Percentiles rank a stretch among this genome's conserved stretches.
phyloP scores from a whole-genome alignment of 2,888 invertebrate species.

The Alviniconcha strummeri region DNA sequence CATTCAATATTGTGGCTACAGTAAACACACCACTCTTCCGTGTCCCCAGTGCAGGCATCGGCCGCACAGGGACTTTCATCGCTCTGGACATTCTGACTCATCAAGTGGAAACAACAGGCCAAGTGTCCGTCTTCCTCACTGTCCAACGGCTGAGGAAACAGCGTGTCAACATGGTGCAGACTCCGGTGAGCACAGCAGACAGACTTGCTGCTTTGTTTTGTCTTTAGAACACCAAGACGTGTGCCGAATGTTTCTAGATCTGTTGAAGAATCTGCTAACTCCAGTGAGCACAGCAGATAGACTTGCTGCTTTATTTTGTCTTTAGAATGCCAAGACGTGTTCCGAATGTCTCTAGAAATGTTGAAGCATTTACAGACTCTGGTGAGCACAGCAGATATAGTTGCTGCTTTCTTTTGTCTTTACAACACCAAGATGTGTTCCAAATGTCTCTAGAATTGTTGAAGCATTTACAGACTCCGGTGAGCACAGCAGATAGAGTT shows the following conservation, averaged over 20 bases:
- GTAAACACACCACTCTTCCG: too few relatives aligned
- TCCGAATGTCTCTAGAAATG: too few relatives aligned
- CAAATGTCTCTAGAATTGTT: too few relatives aligned
- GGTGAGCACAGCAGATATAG: too few relatives aligned
- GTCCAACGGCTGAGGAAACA: conserved; percentile 21
- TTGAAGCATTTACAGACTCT: too few relatives aligned
- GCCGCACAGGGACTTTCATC: conserved; percentile 28
- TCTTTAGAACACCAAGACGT: not conserved
- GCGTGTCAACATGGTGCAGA: conserved; percentile 31
- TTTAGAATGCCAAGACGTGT: too few relatives aligned
- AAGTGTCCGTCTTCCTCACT: conserved; percentile 13
- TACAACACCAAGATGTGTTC: too few relatives aligned
- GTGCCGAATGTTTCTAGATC: not conserved
- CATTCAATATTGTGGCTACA: too few relatives aligned
- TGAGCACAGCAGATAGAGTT: not conserved
- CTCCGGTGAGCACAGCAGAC: not conserved
- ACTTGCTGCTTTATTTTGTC: too few relatives aligned
- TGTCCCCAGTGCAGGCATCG: conserved; percentile 26
- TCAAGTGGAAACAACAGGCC: conserved; percentile 22
- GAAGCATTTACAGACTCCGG: not conserved
- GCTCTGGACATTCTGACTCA: conserved; percentile 28
- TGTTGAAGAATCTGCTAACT: not conserved
- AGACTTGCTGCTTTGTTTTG: not conserved
- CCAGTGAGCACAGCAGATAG: not conserved
- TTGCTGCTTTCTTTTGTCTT: too few relatives aligned